Base-by-base conservation (phyloP, 2,797 vertebrate species). In the Potorous gilbertii region DNA sequence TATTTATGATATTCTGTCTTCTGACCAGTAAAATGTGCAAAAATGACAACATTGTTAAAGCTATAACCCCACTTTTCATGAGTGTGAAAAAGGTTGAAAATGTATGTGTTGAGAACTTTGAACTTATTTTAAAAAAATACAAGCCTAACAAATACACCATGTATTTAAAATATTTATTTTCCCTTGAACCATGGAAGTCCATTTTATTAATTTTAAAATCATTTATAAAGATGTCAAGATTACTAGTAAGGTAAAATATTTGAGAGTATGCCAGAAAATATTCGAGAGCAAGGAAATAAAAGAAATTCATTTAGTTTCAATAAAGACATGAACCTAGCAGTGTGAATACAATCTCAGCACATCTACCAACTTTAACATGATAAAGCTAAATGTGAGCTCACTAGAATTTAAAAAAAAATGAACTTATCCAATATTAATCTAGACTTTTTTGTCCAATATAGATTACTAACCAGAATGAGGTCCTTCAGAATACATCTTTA, bases 211-310 rank as follows among this genome's bases (percentile, higher is more conserved):
- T 74, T 59, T 31, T 94, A 93, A 96, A 90, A 81, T 34, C 90
- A 0, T 97, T 97, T 97, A 94, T 95, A 97, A 98, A 54, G 81
- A 52, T 93, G 95, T 55, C 6, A 97, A n/a, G 97, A 95, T 97
- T 92, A 93, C n/a, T 95, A 29, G 1, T 94, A 94, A 97, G 29
- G 29, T 92, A 95, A 96, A 95, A 50, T 28, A 54, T 97, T 95
- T 74, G 62, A 93, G 94, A 56, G 1, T 94, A 9, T 95, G 98
- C 96, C 97, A 95, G 62, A 27, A 92, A 66, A 14, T 10, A 96
- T 11, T 1, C 91, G 9, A 6, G 95, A 87, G 29, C 34, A 97
- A 93, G 0, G 56, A 87, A 55, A 3, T 96, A 81, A 2, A 95
- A 96, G 74, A 5, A 94, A n/a, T 0, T 16, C 94, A 74, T 5